Base-by-base conservation (phyloP, 1,140 invertebrate genomes). In the Drosophila micromelanica region DNA sequence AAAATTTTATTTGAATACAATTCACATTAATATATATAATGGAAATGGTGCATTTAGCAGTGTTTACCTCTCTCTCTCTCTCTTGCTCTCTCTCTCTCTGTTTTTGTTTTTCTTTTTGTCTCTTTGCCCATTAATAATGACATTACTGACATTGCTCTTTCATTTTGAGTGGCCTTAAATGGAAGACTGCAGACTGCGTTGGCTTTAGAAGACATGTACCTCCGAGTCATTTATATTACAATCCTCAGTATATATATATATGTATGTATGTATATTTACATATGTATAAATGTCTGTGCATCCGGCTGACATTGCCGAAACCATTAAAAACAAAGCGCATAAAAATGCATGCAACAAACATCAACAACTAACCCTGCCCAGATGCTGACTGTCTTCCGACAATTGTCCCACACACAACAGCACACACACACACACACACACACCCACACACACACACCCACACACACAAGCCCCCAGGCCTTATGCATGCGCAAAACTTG, bases 271-370 rank as follows among this genome's bases (percentile, higher is more conserved):
- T 35, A 9, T 35, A 35, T 9, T 8, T 35, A 8, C 8, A 62
- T 42, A 62, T 42, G 42, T 48, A 45, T 27, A 30, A 13, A 17
- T 42, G 9, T 59, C 15, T 46, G 15, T 42, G 20, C 32, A 35
- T 55, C 37, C 30, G 35, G 46, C 42, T 59, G 65, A 6, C 64
- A 61, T 74, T 77, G 75, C 72, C 75, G 30, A 78, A 78, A 70
- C 72, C 75, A 74, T 78, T 78, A 71, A 78, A 77, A 78, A 75
- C 72, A 78, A 78, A 75, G 72, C 65, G 65, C 45, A 75, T 70
- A 78, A 71, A 78, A 78, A 75, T 70, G 65, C 60, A 63, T 20
- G 17, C 57, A 56, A 2, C 38, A 56, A 27, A 48, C 49, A 68
- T 55, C 13, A 35, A 64, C 56, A 57, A 57, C 65, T 57, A 63